Percentiles rank a stretch among this genome's conserved stretches.
These are phyloP conservation scores for Sturnira hondurensis DNA, from an alignment of 2,113 vertebrate genomes.

Conservation along the genomic window DNA sequence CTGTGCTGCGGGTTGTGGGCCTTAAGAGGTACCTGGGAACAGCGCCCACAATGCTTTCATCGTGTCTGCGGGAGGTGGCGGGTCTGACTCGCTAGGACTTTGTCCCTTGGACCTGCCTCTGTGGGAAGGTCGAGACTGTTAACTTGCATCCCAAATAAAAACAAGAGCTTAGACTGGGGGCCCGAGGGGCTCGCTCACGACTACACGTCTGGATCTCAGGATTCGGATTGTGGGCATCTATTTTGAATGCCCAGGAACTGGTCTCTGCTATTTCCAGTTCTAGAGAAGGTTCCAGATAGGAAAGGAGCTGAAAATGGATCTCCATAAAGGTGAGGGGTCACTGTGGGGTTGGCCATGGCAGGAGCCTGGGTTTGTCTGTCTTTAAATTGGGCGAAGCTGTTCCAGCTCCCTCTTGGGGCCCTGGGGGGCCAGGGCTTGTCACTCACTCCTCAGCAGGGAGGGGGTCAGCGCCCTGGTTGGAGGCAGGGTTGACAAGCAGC, in stretches of 20 bases:
- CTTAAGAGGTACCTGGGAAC: accelerated
- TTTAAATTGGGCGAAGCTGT: neutral
- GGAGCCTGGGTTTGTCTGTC: neutral
- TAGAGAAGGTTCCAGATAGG: neutral
- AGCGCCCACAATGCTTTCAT: neutral
- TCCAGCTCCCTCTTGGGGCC: neutral
- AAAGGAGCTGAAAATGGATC: neutral
- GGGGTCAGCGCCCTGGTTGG: accelerated
- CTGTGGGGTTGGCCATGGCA: neutral
- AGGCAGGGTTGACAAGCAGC: neutral
- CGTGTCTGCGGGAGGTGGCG: neutral
- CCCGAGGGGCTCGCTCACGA: accelerated
- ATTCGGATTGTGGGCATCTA: neutral
- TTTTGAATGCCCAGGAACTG: neutral
- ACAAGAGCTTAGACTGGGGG: neutral
- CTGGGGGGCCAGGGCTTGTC: neutral
- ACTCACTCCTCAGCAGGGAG: neutral
- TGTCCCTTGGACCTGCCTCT: neutral
- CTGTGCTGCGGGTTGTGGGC: neutral
- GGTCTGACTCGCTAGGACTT: neutral
- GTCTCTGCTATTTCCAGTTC: neutral
- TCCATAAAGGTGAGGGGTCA: neutral
- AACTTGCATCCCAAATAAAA: neutral
- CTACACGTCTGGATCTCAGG: accelerated
- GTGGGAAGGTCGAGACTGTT: neutral